Evolutionary conservation across 2,888 invertebrate genomes (phyloP), one percentile per base, ranked within the genome.

Genomic region (Ichneumoninae sp.): DNA sequence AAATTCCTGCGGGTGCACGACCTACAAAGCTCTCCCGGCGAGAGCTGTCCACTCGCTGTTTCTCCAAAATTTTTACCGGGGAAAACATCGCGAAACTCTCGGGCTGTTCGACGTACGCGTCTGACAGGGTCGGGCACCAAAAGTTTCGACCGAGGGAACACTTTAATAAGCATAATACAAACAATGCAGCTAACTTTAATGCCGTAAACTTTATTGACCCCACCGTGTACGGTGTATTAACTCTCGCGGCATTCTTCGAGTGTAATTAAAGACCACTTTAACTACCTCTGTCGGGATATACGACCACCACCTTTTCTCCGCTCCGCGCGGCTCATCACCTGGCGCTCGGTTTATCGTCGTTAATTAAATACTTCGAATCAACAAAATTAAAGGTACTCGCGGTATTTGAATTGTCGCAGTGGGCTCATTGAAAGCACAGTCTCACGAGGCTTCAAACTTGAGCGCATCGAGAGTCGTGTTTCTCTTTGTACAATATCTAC

Each of bases 341-440:
- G 40, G 66, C 66, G 66, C n/a, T 57, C 19, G 65, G 47, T 47
- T 77, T 71, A 57, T 57, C 13, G 65, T 66, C 66, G 66, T 82
- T 77, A 82, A 82, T 82, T 70, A 66, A 75, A 76, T 71, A 76
- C 65, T 47, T 19, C 47, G 65, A 52, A 81, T 52, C 57, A 81
- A 47, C 33, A 60, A 80, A 60, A 60, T 19, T 36, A 26, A 22
- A 1, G 33, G 33, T n/a, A 33, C 5, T 33, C 65, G 19, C 36
- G 66, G 40, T 36, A 66, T 36, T 66, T 19, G 10, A 13, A 26
- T 65, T 8, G 40, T 52, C 36, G 57, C 19, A 26, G 19, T n/a
- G 33, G 19, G 19, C 3, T 54, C 54, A 3, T 22, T 6, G 54
- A 54, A 54, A 54, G 16, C 44, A 44, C 44, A 44, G 44, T 54